A percentile compares a stretch with the other conserved stretches of the same genome.
Evolutionary conservation across 2,797 vertebrate genomes (phyloP).

Genomic region (Spinus pinus): DNA sequence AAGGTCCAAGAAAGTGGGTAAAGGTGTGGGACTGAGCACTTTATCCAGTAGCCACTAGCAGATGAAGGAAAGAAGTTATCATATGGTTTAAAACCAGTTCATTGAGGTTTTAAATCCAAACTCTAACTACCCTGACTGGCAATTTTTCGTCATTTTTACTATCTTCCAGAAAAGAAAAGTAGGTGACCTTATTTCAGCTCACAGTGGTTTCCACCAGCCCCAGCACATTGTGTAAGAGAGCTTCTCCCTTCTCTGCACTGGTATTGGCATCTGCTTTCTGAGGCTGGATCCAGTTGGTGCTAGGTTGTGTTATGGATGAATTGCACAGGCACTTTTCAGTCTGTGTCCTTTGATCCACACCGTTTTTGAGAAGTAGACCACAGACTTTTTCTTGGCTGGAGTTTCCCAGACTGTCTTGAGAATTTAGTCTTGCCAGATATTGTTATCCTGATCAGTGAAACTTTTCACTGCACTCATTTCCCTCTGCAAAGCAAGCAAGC

Average conservation of each 20-base stretch:
- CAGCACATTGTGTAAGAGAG: neutral
- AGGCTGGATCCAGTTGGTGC: neutral
- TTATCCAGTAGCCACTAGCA: neutral
- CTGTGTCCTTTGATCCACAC: neutral
- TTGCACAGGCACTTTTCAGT: neutral
- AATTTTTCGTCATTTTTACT: neutral
- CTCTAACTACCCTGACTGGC: neutral
- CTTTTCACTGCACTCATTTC: neutral
- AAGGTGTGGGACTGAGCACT: neutral
- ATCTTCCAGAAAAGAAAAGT: neutral
- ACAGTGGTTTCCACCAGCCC: neutral
- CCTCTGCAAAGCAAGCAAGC: neutral
- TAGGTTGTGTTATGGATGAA: neutral
- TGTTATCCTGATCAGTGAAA: neutral
- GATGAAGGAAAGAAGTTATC: neutral
- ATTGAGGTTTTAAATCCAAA: neutral
- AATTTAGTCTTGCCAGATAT: constrained; percentile 2
- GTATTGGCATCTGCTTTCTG: neutral
- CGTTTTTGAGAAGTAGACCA: neutral
- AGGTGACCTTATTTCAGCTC: constrained; percentile 22
- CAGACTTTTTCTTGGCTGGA: neutral
- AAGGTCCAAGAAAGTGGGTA: neutral
- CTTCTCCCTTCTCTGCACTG: neutral
- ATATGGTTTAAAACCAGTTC: neutral
- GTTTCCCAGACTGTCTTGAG: neutral